phyloP scores from a whole-genome alignment of 2,888 invertebrate genomes.

The Fragum fragum region DNA sequence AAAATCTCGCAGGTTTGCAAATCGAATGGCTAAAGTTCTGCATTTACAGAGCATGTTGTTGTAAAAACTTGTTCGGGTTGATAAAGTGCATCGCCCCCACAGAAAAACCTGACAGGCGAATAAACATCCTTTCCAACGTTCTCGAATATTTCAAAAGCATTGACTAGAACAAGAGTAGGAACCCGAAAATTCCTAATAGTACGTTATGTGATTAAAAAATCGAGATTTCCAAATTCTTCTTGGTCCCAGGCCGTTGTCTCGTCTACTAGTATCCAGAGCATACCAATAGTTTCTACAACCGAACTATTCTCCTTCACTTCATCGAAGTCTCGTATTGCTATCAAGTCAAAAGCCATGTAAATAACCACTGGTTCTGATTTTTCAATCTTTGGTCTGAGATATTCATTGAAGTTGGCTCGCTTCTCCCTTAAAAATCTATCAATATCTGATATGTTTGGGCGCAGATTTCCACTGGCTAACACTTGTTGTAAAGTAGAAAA shows the following conservation, averaged over 20 bases:
- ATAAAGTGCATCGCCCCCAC: constrained; percentile 11
- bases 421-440: constrained; percentile 4
- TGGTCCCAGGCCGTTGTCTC: constrained; percentile 43
- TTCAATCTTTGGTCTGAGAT: not conserved
- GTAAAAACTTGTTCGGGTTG: constrained; percentile 39
- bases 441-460: not conserved
- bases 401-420: not conserved
- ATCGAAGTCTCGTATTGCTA: constrained; percentile 48
- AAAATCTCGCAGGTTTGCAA: constrained; percentile 40
- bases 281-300: not conserved
- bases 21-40: constrained; percentile 43
- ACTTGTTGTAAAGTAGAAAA: not conserved
- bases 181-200: constrained; percentile 32
- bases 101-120: constrained; percentile 8
- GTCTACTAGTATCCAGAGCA: constrained; percentile 39
- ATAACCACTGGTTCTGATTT: constrained; percentile 20
- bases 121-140: constrained; percentile 6
- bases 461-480: not conserved
- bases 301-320: constrained; percentile 41
- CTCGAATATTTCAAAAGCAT: constrained; percentile 15
- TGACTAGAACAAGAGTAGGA: constrained; percentile 40
- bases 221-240: constrained; percentile 28
- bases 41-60: constrained; percentile 43
- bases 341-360: constrained; percentile 25
- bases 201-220: constrained; percentile 20